Evolutionary conservation across 2,888 invertebrate species (phyloP).

Genomic region (Diogma glabrata): DNA sequence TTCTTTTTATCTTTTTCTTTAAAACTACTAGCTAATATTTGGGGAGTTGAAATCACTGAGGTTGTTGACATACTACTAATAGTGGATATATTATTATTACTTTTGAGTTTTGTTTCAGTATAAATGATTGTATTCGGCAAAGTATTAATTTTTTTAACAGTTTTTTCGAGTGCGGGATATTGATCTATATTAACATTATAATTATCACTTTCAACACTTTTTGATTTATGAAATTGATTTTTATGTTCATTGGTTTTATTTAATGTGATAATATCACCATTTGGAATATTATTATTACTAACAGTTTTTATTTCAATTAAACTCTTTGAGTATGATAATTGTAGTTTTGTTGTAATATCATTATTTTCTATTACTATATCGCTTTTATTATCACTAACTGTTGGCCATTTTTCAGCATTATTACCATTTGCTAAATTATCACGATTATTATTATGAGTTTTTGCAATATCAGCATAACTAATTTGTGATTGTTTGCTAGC

Average conservation of each 20-base stretch:
- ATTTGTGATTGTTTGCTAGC: constrained; percentile 19
- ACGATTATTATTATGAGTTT: constrained; percentile 34
- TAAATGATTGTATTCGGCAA: no score
- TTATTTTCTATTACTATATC: not conserved
- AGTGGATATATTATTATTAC: not conserved
- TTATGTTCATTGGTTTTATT: constrained; percentile 18
- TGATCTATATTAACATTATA: constrained; percentile 33
- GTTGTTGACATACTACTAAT: not conserved
- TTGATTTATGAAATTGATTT: constrained; percentile 30
- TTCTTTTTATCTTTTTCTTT: no score
- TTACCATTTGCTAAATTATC: constrained; percentile 3
- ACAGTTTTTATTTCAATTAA: constrained; percentile 16
- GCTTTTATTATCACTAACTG: constrained; percentile 1
- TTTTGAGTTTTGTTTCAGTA: no score
- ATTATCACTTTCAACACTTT: constrained; percentile 33
- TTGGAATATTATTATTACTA: constrained; percentile 15
- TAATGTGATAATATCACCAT: constrained; percentile 16
- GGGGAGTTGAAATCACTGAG: not conserved
- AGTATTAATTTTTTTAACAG: constrained; percentile 25
- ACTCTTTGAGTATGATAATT: constrained; percentile 17
- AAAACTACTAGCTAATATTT: no score
- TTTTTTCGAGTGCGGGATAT: constrained; percentile 38
- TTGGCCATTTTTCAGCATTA: constrained; percentile 8
- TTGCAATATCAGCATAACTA: constrained; percentile 77
- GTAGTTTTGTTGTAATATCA: not conserved